A percentile compares a stretch with the other conserved stretches of the same genome.
These are phyloP conservation scores for Saxidomus purpurata DNA, from an alignment of 1,140 invertebrate genomes.

Conservation along the genomic window DNA sequence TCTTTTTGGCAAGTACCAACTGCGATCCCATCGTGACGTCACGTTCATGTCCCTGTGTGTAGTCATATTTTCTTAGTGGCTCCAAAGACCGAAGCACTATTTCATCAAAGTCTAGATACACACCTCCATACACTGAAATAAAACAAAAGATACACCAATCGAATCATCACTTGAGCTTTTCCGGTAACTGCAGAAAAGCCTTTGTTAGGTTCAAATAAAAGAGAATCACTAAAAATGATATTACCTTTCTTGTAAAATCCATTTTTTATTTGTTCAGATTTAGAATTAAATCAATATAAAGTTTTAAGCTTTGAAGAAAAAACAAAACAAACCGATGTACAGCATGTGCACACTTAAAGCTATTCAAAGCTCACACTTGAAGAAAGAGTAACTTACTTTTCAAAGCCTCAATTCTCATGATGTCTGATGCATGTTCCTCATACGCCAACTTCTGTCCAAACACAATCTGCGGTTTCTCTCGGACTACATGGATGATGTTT, in stretches of 20 bases:
- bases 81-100: slow-evolving; percentile 40
- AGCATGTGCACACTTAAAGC: no score
- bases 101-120: slow-evolving; percentile 65
- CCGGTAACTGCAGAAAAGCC: no score
- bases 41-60: slow-evolving; percentile 47
- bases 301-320: no score
- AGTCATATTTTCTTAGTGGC: slow-evolving; percentile 57
- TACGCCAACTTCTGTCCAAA: slow-evolving; percentile 61
- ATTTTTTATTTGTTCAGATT: no score
- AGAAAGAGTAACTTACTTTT: slow-evolving; percentile 55
- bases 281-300: no score
- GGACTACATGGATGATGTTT: slow-evolving; percentile 64
- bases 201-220: no score
- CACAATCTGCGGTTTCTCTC: slow-evolving; percentile 35
- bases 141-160: not conserved
- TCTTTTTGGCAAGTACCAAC: slow-evolving; percentile 48
- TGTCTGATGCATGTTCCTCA: slow-evolving; percentile 70
- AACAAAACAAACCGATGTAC: no score
- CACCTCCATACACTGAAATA: slow-evolving; percentile 62
- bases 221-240: no score
- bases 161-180: no score
- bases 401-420: slow-evolving; percentile 67
- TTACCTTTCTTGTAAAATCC: no score
- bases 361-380: no score
- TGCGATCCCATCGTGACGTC: slow-evolving; percentile 51